A percentile compares a stretch with the other conserved stretches of the same genome.
phyloP scores from a whole-genome alignment of 2,113 vertebrate genomes.

The Diphyllodes magnificus region DNA sequence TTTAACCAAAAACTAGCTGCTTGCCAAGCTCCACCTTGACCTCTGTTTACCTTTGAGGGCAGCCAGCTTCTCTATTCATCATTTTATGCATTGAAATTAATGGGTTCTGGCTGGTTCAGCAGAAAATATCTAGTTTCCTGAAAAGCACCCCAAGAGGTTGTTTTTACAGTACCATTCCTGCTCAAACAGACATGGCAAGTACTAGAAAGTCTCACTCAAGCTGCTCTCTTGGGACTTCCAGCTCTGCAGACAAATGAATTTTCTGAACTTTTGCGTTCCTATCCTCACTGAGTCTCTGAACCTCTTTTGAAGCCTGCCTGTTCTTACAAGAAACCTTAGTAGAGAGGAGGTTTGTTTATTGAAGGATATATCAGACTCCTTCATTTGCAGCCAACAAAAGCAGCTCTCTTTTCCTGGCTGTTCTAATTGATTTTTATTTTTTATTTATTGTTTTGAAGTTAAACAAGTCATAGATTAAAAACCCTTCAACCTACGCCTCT shows the following conservation, averaged over 20 bases:
- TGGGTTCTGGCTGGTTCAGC: constrained; percentile 5
- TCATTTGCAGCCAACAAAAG: constrained; percentile 53
- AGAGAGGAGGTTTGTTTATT: constrained; percentile 36
- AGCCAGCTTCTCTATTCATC: not conserved
- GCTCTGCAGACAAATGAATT: not conserved
- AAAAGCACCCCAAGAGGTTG: not conserved
- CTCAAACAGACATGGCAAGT: not conserved
- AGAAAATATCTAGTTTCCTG: constrained; percentile 23
- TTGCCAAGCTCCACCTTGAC: not conserved
- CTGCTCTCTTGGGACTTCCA: not conserved
- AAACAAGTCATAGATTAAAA: constrained; percentile 42
- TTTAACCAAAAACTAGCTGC: not conserved
- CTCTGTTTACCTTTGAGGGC: constrained; percentile 15
- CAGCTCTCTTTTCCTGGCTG: not conserved
- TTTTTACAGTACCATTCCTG: not conserved
- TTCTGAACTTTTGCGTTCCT: not conserved
- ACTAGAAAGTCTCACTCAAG: not conserved
- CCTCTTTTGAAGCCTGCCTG: not conserved
- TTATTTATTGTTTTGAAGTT: constrained; percentile 58
- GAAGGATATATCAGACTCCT: constrained; percentile 27
- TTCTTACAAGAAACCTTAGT: constrained; percentile 14
- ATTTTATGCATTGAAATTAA: constrained; percentile 1
- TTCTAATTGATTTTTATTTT: constrained; percentile 52
- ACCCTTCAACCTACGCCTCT: not conserved
- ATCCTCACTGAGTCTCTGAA: not conserved